These are phyloP conservation scores for Ceyx melanurus DNA, from an alignment of 2,113 vertebrate species.

Conservation along the genomic window DNA sequence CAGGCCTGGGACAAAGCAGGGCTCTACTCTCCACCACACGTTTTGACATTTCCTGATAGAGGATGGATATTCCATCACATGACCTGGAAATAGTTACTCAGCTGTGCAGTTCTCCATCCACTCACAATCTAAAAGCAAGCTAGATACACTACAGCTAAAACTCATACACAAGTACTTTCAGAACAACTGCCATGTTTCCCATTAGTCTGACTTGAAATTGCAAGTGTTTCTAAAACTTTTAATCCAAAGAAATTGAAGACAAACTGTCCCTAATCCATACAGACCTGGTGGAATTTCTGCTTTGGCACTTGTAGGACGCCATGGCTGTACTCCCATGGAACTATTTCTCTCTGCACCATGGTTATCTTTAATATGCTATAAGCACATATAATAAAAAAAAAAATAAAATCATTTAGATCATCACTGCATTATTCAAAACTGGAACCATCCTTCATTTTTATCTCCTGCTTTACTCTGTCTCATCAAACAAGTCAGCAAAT, in stretches of 20 bases:
- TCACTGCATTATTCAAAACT: not conserved
- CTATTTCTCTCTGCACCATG: not conserved
- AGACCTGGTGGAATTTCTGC: constrained; percentile 74
- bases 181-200: not conserved
- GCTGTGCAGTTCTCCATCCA: not conserved
- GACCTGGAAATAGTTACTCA: not conserved
- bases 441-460: not conserved
- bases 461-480: not conserved
- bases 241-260: not conserved
- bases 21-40: not conserved
- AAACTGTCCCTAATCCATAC: not conserved
- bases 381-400: not conserved
- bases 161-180: not conserved
- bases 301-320: constrained; percentile 66
- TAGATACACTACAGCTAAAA: not conserved
- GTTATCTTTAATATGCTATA: constrained; percentile 61
- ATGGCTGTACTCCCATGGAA: not conserved
- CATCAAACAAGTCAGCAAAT: not conserved
- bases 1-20: not conserved
- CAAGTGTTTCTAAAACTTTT: not conserved
- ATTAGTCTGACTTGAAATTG: not conserved
- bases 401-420: not conserved
- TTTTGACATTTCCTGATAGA: not conserved
- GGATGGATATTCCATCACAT: not conserved
- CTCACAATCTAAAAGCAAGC: not conserved